Base-by-base conservation (phyloP, 2,113 vertebrate species). In the Lycocorax pyrrhopterus region DNA sequence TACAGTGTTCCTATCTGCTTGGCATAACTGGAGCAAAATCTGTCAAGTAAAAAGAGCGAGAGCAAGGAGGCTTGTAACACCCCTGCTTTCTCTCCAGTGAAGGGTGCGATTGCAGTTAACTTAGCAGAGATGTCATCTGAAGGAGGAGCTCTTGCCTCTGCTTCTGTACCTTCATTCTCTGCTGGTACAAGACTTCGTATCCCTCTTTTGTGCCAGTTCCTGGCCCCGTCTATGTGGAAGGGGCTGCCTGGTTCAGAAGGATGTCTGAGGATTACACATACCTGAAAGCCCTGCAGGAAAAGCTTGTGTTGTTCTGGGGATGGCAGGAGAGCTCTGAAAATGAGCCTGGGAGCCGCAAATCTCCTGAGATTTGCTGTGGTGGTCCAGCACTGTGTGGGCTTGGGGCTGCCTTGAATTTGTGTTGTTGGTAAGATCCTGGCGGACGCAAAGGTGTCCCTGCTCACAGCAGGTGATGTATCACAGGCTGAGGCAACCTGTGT, bases 131-230 rank as follows among this genome's bases (percentile, higher is more conserved):
- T 68, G 41, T 49, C 75, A 69, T 69, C 72, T 88, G 92, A 69
- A 88, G 67, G 88, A 93, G 82, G 83, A 96, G 58, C 68, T 90
- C 78, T 84, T 86, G 60, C 41, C 43, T 64, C 32, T 93, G 47
- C 56, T 78, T 69, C 64, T 62, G 16, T 16, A 16, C 55, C 37
- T 80, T 59, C 56, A 15, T 5, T 63, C 51, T 76, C 55, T 63
- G 62, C 43, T 67, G 52, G 16, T 46, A 13, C 1, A 4, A 60
- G 74, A 10, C 33, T 35, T 33, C 0, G 0, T 22, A 1, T 67
- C 15, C 0, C 27, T 60, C n/a, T 46, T 74, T 56, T 84, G 66
- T 32, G 32, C 12, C 23, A 32, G 33, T 17, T 68, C 32, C 33
- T 16, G 44, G 10, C 22, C 58, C 25, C 6, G 4, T 39, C 52